A percentile compares a stretch with the other conserved stretches of the same genome.
Conservation (phyloP, 2,113 vertebrate genomes). For the Callocephalon fimbriatum region DNA sequence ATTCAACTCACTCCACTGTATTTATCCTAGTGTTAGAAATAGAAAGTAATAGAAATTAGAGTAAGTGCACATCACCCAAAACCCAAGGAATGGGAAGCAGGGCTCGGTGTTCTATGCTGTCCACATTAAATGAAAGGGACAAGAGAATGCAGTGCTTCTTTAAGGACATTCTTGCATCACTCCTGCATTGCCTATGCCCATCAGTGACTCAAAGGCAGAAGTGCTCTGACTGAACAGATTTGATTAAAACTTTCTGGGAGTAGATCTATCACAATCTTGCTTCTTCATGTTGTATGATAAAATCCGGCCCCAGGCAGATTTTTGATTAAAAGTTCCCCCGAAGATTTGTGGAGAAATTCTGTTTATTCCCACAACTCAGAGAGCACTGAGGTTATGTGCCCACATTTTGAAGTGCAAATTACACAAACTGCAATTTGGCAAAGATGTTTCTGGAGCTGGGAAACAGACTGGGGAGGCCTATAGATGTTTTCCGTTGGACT, state of each 20-base stretch:
- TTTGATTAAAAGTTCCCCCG: conserved; percentile 65
- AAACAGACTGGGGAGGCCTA: neutral
- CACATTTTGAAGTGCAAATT: conserved; percentile 73
- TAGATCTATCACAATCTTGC: conserved; percentile 61
- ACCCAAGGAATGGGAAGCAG: neutral
- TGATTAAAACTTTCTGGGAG: conserved; percentile 67
- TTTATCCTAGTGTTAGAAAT: neutral
- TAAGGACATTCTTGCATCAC: conserved; percentile 57
- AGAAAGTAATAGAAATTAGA: neutral
- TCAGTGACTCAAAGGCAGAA: conserved; percentile 57
- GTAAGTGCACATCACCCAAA: neutral
- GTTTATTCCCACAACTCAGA: conserved; percentile 64
- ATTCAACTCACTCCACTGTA: neutral
- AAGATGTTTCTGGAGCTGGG: neutral
- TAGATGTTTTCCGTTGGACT: conserved; percentile 4
- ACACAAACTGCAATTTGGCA: conserved; percentile 56
- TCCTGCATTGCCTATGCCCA: conserved; percentile 23
- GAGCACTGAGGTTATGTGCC: conserved; percentile 40
- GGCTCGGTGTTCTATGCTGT: accelerated
- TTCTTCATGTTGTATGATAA: conserved; percentile 68
- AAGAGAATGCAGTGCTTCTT: neutral
- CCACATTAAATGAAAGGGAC: neutral
- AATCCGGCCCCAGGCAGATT: conserved; percentile 52
- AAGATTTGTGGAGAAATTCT: conserved; percentile 67
- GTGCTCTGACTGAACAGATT: conserved; percentile 45